Conservation (phyloP, 64 coral and sea anemone species). For the Montipora capricornis region DNA sequence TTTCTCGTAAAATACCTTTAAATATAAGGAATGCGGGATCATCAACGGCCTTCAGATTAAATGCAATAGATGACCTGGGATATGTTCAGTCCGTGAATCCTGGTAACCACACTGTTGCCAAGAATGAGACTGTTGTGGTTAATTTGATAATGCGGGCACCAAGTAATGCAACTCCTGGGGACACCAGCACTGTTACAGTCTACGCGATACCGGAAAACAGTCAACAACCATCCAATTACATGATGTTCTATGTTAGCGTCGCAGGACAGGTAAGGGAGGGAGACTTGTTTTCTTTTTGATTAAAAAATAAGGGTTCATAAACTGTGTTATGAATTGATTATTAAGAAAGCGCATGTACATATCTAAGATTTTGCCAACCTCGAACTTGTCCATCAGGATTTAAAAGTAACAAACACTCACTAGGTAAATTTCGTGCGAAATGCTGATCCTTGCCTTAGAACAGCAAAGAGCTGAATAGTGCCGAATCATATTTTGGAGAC, state of each 20-base stretch:
- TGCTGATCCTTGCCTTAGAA: neutral
- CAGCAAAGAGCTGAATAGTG: too few species aligned
- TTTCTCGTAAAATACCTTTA: constrained; percentile 36
- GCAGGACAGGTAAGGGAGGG: constrained; percentile 28
- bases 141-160: constrained; percentile 17
- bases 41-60: constrained; percentile 26
- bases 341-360: too few species aligned
- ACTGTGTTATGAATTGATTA: too few species aligned
- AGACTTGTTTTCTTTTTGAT: too few species aligned
- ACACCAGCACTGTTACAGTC: constrained; percentile 54
- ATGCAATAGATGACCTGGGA: constrained; percentile 59
- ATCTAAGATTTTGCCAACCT: too few species aligned
- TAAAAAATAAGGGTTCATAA: too few species aligned
- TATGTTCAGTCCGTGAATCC: constrained; percentile 40
- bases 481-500: too few species aligned
- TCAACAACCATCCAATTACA: constrained; percentile 38
- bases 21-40: constrained; percentile 55
- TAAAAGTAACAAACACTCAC: neutral
- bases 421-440: neutral
- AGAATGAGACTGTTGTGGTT: constrained; percentile 2
- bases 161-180: constrained; percentile 43
- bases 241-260: constrained; percentile 69
- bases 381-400: too few species aligned
- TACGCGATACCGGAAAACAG: constrained; percentile 29
- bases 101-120: neutral